Conservation (phyloP, 2,888 invertebrate species). For the Stenotaenia linearis region DNA sequence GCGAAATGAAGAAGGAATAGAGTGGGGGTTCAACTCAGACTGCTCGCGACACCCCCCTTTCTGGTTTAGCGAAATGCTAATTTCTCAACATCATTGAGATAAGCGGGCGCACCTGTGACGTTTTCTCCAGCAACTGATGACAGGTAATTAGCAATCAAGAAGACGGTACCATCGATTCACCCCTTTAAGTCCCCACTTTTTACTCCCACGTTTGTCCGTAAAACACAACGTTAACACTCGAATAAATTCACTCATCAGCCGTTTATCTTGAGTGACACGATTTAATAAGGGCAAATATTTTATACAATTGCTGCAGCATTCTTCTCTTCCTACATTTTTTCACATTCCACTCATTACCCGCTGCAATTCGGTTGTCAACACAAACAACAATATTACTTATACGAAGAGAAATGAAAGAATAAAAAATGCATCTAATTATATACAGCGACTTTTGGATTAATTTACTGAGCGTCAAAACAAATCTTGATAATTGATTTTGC, state of each 20-base stretch:
- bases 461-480: background rate
- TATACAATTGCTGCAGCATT: background rate
- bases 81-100: conserved; percentile 4
- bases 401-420: background rate
- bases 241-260: background rate
- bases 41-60: background rate
- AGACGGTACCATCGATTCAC: background rate
- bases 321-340: background rate
- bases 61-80: background rate
- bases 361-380: conserved; percentile 2
- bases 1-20: background rate
- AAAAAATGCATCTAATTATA: background rate
- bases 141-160: conserved; percentile 21
- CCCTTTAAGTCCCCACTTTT: background rate
- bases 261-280: conserved; percentile 5
- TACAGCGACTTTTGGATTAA: conserved; percentile 1
- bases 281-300: background rate
- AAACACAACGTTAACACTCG: background rate
- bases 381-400: background rate
- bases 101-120: background rate
- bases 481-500: background rate
- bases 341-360: background rate
- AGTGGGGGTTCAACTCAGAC: background rate
- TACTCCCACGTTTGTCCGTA: background rate
- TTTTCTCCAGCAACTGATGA: background rate